Evolutionary conservation across 2,797 vertebrate genomes (phyloP).

Genomic region (Coilia nasus): DNA sequence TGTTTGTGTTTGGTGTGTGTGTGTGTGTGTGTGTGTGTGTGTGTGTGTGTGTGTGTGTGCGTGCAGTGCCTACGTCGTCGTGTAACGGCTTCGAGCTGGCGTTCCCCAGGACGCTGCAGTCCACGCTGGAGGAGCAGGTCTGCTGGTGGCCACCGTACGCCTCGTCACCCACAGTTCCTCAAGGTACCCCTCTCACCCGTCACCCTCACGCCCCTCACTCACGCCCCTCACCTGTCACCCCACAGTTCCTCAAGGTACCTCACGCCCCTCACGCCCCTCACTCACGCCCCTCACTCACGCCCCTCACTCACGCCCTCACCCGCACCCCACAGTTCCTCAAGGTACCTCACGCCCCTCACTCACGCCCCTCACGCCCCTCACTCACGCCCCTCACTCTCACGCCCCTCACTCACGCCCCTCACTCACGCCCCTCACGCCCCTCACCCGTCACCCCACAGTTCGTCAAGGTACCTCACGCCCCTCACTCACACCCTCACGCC

Average conservation of each 20-base stretch:
- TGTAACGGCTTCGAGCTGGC: slow-evolving; percentile 83
- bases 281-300: too few species aligned
- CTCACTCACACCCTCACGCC: background rate
- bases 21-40: slow-evolving; percentile 2
- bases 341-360: background rate
- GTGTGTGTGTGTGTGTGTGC: background rate
- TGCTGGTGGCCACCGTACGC: slow-evolving; percentile 90
- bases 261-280: background rate
- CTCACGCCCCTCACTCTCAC: too few species aligned
- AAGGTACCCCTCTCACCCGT: too few species aligned
- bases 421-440: too few species aligned
- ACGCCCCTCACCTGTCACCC: too few species aligned
- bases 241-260: too few species aligned
- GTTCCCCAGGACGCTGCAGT: slow-evolving; percentile 79
- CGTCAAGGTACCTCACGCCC: slow-evolving; percentile 30
- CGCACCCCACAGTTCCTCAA: slow-evolving; percentile 11
- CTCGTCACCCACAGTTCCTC: slow-evolving; percentile 63
- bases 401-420: too few species aligned
- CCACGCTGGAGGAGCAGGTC: slow-evolving; percentile 85
- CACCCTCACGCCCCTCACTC: too few species aligned
- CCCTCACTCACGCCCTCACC: too few species aligned
- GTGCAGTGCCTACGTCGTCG: slow-evolving; percentile 83
- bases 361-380: too few species aligned
- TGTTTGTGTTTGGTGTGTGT: background rate
- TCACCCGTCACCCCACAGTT: slow-evolving; percentile 65